Evolutionary conservation across 1,140 invertebrate genomes (phyloP).

Genomic region (Elymnias hypermnestra): DNA sequence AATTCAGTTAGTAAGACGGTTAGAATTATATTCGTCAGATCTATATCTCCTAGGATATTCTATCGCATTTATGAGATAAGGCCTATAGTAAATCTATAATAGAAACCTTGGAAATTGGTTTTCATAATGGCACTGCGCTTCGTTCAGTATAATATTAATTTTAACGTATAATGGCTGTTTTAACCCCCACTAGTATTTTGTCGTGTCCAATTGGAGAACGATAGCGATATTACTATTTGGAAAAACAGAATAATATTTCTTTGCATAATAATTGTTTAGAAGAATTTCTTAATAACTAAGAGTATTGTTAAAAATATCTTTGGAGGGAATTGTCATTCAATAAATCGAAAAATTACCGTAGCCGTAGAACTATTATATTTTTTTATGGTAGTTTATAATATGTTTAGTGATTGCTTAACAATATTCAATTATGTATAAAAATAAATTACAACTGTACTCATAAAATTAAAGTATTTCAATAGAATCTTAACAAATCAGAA

Average conservation of each 20-base stretch:
- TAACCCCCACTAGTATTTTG: too few relatives aligned
- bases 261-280: conserved; percentile 29
- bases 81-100: too few relatives aligned
- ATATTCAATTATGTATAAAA: conserved; percentile 41
- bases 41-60: too few relatives aligned
- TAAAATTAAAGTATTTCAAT: too few relatives aligned
- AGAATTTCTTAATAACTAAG: conserved; percentile 63
- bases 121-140: not conserved
- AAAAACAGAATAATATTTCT: conserved; percentile 5
- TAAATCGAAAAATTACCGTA: conserved; percentile 47
- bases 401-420: conserved; percentile 45
- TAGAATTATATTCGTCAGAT: too few relatives aligned
- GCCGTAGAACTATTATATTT: conserved; percentile 48
- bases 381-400: conserved; percentile 51
- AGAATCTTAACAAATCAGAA: too few relatives aligned
- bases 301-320: conserved; percentile 63
- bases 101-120: too few relatives aligned
- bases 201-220: conserved; percentile 50
- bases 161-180: too few relatives aligned
- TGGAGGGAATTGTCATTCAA: conserved; percentile 68
- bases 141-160: too few relatives aligned
- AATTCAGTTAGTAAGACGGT: too few relatives aligned
- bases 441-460: too few relatives aligned
- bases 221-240: conserved; percentile 1
- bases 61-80: too few relatives aligned